Percentiles rank a stretch among this genome's conserved stretches.
Evolutionary conservation across 2,888 invertebrate species (phyloP).

Genomic region (Glyphotaelius pellucidus): DNA sequence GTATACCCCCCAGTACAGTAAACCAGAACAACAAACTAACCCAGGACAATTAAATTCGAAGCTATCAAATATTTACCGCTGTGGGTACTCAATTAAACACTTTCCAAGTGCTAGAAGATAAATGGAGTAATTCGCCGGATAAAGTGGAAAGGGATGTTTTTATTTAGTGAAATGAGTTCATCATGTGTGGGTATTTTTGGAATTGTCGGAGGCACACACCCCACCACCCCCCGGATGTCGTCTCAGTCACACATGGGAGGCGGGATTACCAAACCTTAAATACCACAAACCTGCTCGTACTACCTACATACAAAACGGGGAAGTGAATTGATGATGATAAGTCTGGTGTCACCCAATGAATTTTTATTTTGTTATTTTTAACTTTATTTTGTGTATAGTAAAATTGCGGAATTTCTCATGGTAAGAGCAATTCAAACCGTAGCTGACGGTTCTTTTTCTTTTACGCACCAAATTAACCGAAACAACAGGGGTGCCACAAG

Average conservation of each 20-base stretch:
- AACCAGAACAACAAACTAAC: too few species aligned
- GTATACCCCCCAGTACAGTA: too few species aligned
- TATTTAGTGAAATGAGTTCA: not conserved
- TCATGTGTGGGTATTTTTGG: not conserved
- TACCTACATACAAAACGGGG: not conserved
- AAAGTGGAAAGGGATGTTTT: not conserved
- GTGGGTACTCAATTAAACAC: not conserved
- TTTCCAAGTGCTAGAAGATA: not conserved
- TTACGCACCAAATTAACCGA: too few species aligned
- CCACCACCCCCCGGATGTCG: not conserved
- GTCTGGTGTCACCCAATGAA: not conserved
- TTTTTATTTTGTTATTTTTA: too few species aligned
- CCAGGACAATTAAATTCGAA: not conserved
- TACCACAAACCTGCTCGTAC: not conserved
- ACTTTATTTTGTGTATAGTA: too few species aligned
- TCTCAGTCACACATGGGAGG: not conserved
- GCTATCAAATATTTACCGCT: not conserved
- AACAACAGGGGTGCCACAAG: too few species aligned
- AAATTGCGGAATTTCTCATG: too few species aligned
- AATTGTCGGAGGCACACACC: not conserved
- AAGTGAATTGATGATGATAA: not conserved
- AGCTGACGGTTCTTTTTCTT: too few species aligned
- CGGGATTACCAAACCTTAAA: not conserved
- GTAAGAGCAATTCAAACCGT: too few species aligned
- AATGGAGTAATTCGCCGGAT: not conserved